A percentile compares a stretch with the other conserved stretches of the same genome.
phyloP scores from a whole-genome alignment of 2,888 invertebrate genomes.

The Parascotia fuliginaria region DNA sequence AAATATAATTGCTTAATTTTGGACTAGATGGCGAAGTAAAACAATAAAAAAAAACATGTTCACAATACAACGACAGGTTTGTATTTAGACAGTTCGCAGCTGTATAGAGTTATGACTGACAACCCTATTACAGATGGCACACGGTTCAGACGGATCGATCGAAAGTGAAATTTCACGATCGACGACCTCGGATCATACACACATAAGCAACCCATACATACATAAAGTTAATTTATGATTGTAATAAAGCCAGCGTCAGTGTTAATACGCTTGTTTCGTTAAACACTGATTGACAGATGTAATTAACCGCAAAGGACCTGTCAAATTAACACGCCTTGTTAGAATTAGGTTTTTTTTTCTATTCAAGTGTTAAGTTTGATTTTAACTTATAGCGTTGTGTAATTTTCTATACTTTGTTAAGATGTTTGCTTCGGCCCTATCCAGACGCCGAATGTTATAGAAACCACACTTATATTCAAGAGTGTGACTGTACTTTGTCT shows the following conservation, averaged over 20 bases:
- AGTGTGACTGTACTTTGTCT: too few relatives aligned
- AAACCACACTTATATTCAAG: too few relatives aligned
- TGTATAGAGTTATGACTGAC: too few relatives aligned
- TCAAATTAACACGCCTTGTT: conserved; percentile 3
- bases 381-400: not conserved
- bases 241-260: conserved; percentile 10
- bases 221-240: not conserved
- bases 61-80: too few relatives aligned
- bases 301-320: conserved; percentile 12
- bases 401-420: too few relatives aligned
- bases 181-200: conserved; percentile 36
- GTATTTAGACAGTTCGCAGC: too few relatives aligned
- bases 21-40: too few relatives aligned
- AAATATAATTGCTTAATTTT: too few relatives aligned
- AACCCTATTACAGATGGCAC: conserved; percentile 27
- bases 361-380: not conserved
- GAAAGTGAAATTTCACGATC: conserved; percentile 59
- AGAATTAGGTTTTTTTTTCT: not conserved
- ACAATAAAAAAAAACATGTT: too few relatives aligned
- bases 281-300: conserved; percentile 14
- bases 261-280: conserved; percentile 22
- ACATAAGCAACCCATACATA: not conserved
- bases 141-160: conserved; percentile 34
- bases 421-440: too few relatives aligned
- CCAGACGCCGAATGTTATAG: too few relatives aligned